A percentile compares a stretch with the other conserved stretches of the same genome.
Evolutionary conservation across 2,797 vertebrate species (phyloP).

Genomic region (Knipowitschia caucasica): DNA sequence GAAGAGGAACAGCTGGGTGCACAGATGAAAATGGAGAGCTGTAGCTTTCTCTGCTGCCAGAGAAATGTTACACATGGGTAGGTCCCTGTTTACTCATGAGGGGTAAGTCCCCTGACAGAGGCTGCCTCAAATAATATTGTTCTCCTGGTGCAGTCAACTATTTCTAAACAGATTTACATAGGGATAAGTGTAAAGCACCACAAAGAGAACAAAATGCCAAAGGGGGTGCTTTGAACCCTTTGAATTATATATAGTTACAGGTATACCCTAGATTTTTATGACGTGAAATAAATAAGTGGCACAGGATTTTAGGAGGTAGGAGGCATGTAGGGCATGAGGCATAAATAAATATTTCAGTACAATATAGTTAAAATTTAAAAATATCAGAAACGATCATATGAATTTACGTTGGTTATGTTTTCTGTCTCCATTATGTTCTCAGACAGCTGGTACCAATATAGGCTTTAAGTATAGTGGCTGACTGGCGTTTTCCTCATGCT

Average conservation of each 20-base stretch:
- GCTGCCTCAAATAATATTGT: conserved; percentile 56
- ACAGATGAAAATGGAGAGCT: conserved; percentile 66
- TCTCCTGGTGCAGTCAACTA: conserved; percentile 61
- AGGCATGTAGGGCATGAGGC: conserved; percentile 67
- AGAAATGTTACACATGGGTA: conserved; percentile 52
- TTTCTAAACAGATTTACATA: conserved; percentile 63
- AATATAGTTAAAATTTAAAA: conserved; percentile 57
- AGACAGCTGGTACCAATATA: conserved; percentile 65
- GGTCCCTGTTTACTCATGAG: conserved; percentile 53
- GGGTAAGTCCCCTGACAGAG: conserved; percentile 47
- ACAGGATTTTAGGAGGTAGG: conserved; percentile 65
- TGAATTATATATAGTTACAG: conserved; percentile 36
- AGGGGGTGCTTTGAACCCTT: conserved; percentile 51
- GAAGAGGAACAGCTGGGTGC: conserved; percentile 58
- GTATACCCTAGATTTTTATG: conserved; percentile 49
- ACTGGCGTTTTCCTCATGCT: conserved; percentile 55
- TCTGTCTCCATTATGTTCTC: conserved; percentile 49
- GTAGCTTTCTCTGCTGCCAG: conserved; percentile 59
- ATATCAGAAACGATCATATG: conserved; percentile 45
- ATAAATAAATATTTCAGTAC: conserved; percentile 65
- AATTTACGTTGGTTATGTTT: conserved; percentile 38
- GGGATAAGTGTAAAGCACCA: conserved; percentile 50
- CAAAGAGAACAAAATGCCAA: conserved; percentile 56
- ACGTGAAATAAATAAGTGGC: conserved; percentile 71
- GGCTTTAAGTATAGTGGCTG: conserved; percentile 46